Percentiles rank a stretch among this genome's conserved stretches.
Conservation (phyloP, 2,113 vertebrate species). For the Pterophyllum scalare region DNA sequence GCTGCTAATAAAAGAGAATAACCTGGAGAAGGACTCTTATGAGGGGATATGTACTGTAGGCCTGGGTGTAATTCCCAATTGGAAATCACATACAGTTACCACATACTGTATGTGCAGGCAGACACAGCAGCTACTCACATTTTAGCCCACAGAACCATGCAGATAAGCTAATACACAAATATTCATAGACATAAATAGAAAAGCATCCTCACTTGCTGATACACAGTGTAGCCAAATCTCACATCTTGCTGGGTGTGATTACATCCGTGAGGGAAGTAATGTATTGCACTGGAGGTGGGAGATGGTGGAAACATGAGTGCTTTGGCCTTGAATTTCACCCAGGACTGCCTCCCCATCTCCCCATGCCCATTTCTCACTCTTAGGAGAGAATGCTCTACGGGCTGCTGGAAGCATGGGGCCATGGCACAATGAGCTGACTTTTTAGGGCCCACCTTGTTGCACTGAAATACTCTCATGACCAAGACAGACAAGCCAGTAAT, state of each 20-base stretch:
- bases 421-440: slow-evolving; percentile 42
- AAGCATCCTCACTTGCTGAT: slow-evolving; percentile 17
- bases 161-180: slow-evolving; percentile 32
- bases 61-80: slow-evolving; percentile 45
- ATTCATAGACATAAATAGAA: slow-evolving; percentile 32
- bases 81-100: slow-evolving; percentile 23
- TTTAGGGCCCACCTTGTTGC: slow-evolving; percentile 48
- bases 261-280: slow-evolving; percentile 67
- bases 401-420: slow-evolving; percentile 37
- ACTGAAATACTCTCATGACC: slow-evolving; percentile 18
- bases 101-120: not conserved
- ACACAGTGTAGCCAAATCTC: slow-evolving; percentile 18
- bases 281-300: slow-evolving; percentile 62
- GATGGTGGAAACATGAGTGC: slow-evolving; percentile 67
- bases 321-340: slow-evolving; percentile 78
- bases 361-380: slow-evolving; percentile 70
- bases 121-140: slow-evolving; percentile 9
- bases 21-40: slow-evolving; percentile 57
- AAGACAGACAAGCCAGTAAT: not conserved
- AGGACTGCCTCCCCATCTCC: slow-evolving; percentile 59
- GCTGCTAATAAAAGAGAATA: slow-evolving; percentile 74
- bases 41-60: slow-evolving; percentile 24
- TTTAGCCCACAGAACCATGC: not conserved
- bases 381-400: slow-evolving; percentile 40
- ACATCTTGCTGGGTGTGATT: slow-evolving; percentile 56